Conservation (phyloP, 2,888 invertebrate species). For the Aquatica leii region DNA sequence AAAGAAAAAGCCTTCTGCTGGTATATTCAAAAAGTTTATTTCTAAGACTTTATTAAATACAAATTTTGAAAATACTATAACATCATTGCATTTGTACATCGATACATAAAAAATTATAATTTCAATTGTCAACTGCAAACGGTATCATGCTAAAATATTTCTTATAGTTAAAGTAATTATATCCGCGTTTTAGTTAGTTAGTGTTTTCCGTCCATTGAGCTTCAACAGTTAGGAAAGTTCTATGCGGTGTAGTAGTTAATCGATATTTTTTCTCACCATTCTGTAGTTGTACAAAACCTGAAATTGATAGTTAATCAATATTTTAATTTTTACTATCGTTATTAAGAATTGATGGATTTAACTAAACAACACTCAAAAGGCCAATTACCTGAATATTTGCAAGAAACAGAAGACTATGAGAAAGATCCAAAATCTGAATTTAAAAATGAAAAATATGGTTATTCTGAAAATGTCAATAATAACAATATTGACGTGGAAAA, state of each 20-base stretch:
- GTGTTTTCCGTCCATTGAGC: background rate
- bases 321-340: background rate
- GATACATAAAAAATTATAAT: no score
- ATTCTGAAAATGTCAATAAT: background rate
- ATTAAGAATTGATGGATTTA: background rate
- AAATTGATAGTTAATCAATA: background rate
- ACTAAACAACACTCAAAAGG: background rate
- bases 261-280: background rate
- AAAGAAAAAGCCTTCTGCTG: no score
- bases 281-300: background rate
- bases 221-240: background rate
- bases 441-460: background rate
- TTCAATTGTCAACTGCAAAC: no score
- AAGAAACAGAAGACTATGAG: background rate
- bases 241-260: background rate
- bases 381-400: background rate
- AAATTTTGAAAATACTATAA: background rate
- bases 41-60: background rate
- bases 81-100: no score
- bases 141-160: no score
- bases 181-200: background rate
- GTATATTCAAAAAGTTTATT: background rate
- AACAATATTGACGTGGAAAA: background rate
- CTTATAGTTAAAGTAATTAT: background rate
- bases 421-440: background rate